These are phyloP conservation scores for Eubasilissa regina DNA, from an alignment of 1,140 invertebrate genomes.

Conservation along the genomic window DNA sequence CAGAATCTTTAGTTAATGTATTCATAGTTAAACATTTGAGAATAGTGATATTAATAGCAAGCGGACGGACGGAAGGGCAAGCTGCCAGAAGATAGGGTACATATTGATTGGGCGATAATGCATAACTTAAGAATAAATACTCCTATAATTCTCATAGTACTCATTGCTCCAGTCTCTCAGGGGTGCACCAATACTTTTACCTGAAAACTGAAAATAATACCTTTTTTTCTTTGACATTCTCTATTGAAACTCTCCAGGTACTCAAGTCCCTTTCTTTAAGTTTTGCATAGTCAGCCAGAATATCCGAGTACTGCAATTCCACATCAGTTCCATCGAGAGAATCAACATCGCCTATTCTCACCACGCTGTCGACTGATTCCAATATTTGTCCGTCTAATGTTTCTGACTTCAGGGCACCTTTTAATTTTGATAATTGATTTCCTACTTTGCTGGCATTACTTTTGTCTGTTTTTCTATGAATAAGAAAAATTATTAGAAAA, in stretches of 20 bases:
- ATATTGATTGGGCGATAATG: too few species aligned
- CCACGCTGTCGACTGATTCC: constrained; percentile 62
- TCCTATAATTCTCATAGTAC: too few species aligned
- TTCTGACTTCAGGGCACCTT: constrained; percentile 63
- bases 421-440: constrained; percentile 63
- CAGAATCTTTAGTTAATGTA: too few species aligned
- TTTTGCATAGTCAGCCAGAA: constrained; percentile 64
- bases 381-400: constrained; percentile 65
- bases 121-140: too few species aligned
- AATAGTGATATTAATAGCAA: too few species aligned
- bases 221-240: constrained; percentile 67
- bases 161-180: too few species aligned
- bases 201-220: constrained; percentile 57
- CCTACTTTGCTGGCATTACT: constrained; percentile 59
- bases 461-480: constrained; percentile 66
- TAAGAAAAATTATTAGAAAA: not conserved
- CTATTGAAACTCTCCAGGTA: constrained; percentile 68
- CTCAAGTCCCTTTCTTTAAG: constrained; percentile 65
- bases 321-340: constrained; percentile 64
- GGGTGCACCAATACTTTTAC: too few species aligned
- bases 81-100: too few species aligned
- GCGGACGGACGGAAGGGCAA: too few species aligned
- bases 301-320: constrained; percentile 67
- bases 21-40: too few species aligned
- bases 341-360: constrained; percentile 56